Conservation (phyloP, 2,888 invertebrate genomes). For the Auanema sp. region DNA sequence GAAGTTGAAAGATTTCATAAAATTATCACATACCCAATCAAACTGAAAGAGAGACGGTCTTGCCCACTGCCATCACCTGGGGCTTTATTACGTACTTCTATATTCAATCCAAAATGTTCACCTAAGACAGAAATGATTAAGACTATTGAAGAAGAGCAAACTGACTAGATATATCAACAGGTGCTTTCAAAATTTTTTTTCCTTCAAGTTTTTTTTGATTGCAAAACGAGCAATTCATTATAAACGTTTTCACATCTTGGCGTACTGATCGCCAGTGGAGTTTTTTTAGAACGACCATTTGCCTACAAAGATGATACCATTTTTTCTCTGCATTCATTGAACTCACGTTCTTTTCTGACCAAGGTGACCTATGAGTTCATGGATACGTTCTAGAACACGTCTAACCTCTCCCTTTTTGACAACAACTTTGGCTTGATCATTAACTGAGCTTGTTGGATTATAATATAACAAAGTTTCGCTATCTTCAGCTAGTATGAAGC, state of each 20-base stretch:
- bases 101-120: constrained; percentile 38
- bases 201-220: constrained; percentile 43
- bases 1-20: background rate
- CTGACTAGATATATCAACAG: constrained; percentile 41
- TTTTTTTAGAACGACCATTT: constrained; percentile 42
- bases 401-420: constrained; percentile 49
- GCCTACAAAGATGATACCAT: constrained; percentile 29
- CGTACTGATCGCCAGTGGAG: constrained; percentile 49
- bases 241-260: constrained; percentile 41
- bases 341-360: constrained; percentile 51
- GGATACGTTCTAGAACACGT: constrained; percentile 41
- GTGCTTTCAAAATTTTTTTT: constrained; percentile 46
- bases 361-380: constrained; percentile 47
- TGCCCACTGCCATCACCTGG: constrained; percentile 5
- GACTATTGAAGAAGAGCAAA: background rate
- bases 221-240: constrained; percentile 43
- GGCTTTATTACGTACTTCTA: constrained; percentile 16
- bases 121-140: constrained; percentile 8
- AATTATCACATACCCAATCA: constrained; percentile 17
- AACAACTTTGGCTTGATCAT: constrained; percentile 36
- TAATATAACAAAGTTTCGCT: constrained; percentile 39
- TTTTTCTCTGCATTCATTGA: background rate
- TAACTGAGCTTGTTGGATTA: constrained; percentile 24
- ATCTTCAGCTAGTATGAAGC: constrained; percentile 42
- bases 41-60: constrained; percentile 24